phyloP scores from a whole-genome alignment of 2,797 vertebrate genomes.

The Xenops minutus region DNA sequence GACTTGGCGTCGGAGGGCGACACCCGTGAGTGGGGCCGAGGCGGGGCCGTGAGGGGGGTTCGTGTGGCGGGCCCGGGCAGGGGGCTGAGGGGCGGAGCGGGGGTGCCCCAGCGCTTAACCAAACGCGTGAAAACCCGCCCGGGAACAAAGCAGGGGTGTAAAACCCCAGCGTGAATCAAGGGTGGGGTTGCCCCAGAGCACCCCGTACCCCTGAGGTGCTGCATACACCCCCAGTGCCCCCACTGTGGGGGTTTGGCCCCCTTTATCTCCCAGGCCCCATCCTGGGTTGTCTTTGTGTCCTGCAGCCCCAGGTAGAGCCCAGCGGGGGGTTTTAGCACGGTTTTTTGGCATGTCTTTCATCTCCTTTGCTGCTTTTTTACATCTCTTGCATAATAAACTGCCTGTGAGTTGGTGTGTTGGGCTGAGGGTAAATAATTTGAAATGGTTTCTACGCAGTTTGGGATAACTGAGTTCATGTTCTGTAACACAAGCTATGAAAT shows the following conservation, averaged over 20 bases:
- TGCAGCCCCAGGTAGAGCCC: background rate
- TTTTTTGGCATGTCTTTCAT: background rate
- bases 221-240: accelerated
- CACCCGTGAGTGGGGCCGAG: conserved; percentile 30
- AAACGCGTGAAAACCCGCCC: background rate
- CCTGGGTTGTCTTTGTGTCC: background rate
- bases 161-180: background rate
- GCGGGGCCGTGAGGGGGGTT: background rate
- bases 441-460: background rate
- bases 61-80: background rate
- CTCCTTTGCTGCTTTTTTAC: background rate
- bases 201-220: background rate
- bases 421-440: background rate
- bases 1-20: background rate
- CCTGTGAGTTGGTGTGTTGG: background rate
- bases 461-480: background rate
- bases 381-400: background rate
- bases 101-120: background rate
- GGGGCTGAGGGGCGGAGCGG: background rate
- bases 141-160: background rate
- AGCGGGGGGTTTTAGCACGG: accelerated
- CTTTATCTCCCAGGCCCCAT: background rate
- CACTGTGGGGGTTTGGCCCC: accelerated
- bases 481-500: background rate
- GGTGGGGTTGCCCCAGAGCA: background rate